A percentile compares a stretch with the other conserved stretches of the same genome.
Evolutionary conservation across 92 coral and sea anemone genomes (phyloP).

Genomic region (Plumapathes pennacea): DNA sequence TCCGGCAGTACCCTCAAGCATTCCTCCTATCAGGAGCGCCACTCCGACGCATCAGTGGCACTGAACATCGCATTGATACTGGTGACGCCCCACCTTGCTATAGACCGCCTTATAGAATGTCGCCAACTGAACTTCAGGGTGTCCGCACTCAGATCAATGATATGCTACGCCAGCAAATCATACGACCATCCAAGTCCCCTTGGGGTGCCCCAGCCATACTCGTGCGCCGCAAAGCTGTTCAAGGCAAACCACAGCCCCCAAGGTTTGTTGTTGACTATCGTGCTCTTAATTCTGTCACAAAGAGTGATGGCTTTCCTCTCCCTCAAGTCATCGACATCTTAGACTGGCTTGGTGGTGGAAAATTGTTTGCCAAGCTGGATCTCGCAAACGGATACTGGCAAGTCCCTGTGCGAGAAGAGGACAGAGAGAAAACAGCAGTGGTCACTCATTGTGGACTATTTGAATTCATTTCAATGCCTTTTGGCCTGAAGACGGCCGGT

Average conservation of each 20-base stretch:
- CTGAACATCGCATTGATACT: conserved; percentile 24
- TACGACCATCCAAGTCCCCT: conserved; percentile 33
- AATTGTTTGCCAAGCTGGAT: conserved; percentile 13
- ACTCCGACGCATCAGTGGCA: conserved; percentile 29
- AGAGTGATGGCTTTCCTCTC: conserved; percentile 22
- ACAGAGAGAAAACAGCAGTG: no score
- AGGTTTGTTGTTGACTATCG: conserved; percentile 9
- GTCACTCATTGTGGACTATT: no score
- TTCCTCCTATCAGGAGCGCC: conserved; percentile 22
- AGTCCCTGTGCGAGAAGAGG: conserved; percentile 5
- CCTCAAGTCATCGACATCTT: conserved; percentile 6
- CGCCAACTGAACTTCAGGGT: conserved; percentile 28
- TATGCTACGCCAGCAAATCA: conserved; percentile 22
- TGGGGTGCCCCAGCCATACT: conserved; percentile 29
- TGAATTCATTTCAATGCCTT: no score
- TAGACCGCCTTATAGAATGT: conserved; percentile 44
- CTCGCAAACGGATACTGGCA: conserved; percentile 15
- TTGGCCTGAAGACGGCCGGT: no score
- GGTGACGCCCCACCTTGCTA: conserved; percentile 44
- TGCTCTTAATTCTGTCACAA: conserved; percentile 16
- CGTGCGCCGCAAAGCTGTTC: conserved; percentile 8
- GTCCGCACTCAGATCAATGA: conserved; percentile 28
- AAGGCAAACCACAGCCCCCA: conserved; percentile 12
- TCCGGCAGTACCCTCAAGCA: conserved; percentile 11
- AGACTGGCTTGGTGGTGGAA: conserved; percentile 20